These are phyloP conservation scores for Thymallus thymallus DNA, from an alignment of 2,113 vertebrate species.

Conservation along the genomic window DNA sequence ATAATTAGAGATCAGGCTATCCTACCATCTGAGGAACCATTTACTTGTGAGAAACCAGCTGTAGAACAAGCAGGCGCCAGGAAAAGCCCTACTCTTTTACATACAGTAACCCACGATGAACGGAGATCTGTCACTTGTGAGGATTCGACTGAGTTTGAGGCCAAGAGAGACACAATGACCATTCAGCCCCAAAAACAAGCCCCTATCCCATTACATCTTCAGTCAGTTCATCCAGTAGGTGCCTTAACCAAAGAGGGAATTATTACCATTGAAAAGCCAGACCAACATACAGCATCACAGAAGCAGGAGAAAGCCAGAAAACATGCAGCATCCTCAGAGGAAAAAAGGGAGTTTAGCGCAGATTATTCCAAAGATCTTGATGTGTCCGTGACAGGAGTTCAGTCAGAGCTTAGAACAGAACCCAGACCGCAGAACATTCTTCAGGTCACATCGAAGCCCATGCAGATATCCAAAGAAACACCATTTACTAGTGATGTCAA, in stretches of 20 bases:
- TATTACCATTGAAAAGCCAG: slow-evolving; percentile 64
- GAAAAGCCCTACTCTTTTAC: slow-evolving; percentile 70
- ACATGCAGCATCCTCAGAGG: slow-evolving; percentile 67
- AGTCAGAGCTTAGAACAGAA: slow-evolving; percentile 65
- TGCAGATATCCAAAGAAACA: slow-evolving; percentile 76
- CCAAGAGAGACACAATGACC: slow-evolving; percentile 38
- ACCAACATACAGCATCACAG: slow-evolving; percentile 64
- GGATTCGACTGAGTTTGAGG: slow-evolving; percentile 62
- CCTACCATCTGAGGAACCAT: slow-evolving; percentile 69
- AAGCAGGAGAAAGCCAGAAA: slow-evolving; percentile 72
- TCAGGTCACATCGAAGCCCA: slow-evolving; percentile 69
- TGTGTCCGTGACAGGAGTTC: slow-evolving; percentile 57
- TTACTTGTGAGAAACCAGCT: slow-evolving; percentile 67
- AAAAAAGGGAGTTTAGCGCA: slow-evolving; percentile 66
- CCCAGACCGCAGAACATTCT: slow-evolving; percentile 61
- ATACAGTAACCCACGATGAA: slow-evolving; percentile 68
- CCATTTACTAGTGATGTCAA: slow-evolving; percentile 54
- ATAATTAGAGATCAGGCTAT: slow-evolving; percentile 70
- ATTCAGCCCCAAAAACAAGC: slow-evolving; percentile 67
- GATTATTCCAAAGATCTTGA: slow-evolving; percentile 70
- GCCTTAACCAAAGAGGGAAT: slow-evolving; percentile 76
- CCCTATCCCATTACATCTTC: slow-evolving; percentile 68
- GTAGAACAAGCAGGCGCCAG: slow-evolving; percentile 58
- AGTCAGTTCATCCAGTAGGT: slow-evolving; percentile 61
- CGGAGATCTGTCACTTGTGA: slow-evolving; percentile 66